These are phyloP conservation scores for Pseudopodoces humilis DNA, from an alignment of 2,113 vertebrate genomes.

Conservation along the genomic window DNA sequence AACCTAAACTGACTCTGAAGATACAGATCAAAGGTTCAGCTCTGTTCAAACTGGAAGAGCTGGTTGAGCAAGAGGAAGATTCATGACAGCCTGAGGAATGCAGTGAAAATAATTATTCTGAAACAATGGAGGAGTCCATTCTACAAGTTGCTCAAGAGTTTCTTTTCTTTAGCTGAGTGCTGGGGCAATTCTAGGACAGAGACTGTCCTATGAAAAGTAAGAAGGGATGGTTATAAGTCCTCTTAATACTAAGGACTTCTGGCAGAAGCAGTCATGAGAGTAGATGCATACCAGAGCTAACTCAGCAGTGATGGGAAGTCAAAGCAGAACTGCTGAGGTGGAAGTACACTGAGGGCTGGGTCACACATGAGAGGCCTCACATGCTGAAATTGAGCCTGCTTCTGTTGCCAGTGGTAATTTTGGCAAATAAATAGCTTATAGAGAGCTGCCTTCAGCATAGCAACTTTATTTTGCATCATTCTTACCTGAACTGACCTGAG, in stretches of 20 bases:
- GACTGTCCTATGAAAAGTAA: not conserved
- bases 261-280: not conserved
- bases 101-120: not conserved
- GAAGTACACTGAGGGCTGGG: not conserved
- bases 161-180: constrained; percentile 24
- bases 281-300: not conserved
- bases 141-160: constrained; percentile 28
- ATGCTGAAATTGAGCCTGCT: not conserved
- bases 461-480: not conserved
- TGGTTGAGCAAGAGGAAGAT: constrained; percentile 36
- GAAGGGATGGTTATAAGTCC: not conserved
- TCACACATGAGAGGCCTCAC: not conserved
- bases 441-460: not conserved
- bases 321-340: not conserved
- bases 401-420: not conserved
- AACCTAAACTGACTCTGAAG: not conserved
- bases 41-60: constrained; percentile 8
- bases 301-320: not conserved
- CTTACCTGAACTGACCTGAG: not conserved
- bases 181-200: not conserved
- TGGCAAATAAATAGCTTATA: not conserved
- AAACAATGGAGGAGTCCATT: constrained; percentile 9
- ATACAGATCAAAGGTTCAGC: not conserved
- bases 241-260: not conserved
- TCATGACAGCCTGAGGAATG: constrained; percentile 27